Base-by-base conservation (phyloP, 1,140 invertebrate species). In the Trinorchestia longiramus region DNA sequence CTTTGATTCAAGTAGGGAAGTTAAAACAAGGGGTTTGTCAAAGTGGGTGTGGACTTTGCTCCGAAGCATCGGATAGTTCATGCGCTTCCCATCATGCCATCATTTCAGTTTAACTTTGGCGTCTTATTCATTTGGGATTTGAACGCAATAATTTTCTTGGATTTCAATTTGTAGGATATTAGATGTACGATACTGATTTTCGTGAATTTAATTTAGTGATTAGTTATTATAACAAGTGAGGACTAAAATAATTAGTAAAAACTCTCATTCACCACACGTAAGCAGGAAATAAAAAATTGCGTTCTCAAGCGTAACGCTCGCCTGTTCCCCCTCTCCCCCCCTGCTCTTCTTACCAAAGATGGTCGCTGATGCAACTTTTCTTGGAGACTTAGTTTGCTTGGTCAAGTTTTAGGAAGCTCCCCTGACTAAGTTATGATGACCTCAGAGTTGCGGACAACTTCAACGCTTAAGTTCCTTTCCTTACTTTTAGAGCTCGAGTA, bases 351-450 rank as follows among this genome's bases (percentile, higher is more conserved):
- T 8, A 90, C 4, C 88, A 41, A 90, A 41, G 62, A 77, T 77
- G 62, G 62, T 90, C 36, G 4, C 43, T 17, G 92, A 45, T 47
- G 92, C 23, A 94, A 94, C 43, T 94, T 94, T 94, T 94, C 44
- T 91, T 19, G 44, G 43, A 40, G 43, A 94, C 43, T 45, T 43
- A 94, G 43, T 94, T 94, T 45, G 92, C 92, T n/a, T 94, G 92
- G 43, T 94, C 92, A 94, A 94, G 92, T 94, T 94, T 45, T 45
- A 43, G 92, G 92, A 94, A 94, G 92, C 92, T 94, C 92, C 15
- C 6, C 92, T 94, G 92, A 94, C 92, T 94, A 94, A 94, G 92
- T 94, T 94, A 94, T 94, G 92, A 94, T 94, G 92, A 94, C 92
- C 92, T 45, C 44, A 19, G 44, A 94, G 92, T 94, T 94, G 92